phyloP scores from a whole-genome alignment of 1,140 invertebrate genomes.

The Metopolophium dirhodum region DNA sequence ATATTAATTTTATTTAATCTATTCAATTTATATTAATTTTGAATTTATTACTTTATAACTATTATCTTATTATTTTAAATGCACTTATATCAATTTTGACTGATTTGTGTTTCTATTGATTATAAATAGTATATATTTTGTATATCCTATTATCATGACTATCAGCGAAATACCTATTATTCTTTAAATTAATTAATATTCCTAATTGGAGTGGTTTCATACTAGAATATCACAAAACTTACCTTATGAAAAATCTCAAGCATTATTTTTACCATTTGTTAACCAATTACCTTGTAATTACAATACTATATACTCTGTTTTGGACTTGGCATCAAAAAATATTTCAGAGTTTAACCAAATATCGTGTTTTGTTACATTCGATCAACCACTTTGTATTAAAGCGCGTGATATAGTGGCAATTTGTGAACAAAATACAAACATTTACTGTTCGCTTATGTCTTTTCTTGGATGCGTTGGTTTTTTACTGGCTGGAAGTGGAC shows the following conservation, averaged over 20 bases:
- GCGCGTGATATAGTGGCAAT: background rate
- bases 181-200: background rate
- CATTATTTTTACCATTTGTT: background rate
- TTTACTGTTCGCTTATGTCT: slow-evolving; percentile 40
- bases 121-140: too few relatives aligned
- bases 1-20: too few relatives aligned
- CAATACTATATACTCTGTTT: background rate
- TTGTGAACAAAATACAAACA: background rate
- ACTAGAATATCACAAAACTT: background rate
- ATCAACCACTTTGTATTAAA: background rate
- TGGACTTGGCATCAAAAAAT: background rate
- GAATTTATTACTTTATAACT: too few relatives aligned
- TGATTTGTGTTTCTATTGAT: too few relatives aligned
- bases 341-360: background rate
- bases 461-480: slow-evolving; percentile 30
- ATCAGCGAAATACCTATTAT: too few relatives aligned
- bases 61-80: too few relatives aligned
- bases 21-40: too few relatives aligned
- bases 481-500: background rate
- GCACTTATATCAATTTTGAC: too few relatives aligned
- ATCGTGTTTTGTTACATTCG: background rate
- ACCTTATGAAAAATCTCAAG: background rate
- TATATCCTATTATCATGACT: too few relatives aligned
- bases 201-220: slow-evolving; percentile 32
- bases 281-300: background rate